Percentiles rank a stretch among this genome's conserved stretches.
Conservation (phyloP, 2,888 invertebrate genomes). For the Platerodrilus igneus region DNA sequence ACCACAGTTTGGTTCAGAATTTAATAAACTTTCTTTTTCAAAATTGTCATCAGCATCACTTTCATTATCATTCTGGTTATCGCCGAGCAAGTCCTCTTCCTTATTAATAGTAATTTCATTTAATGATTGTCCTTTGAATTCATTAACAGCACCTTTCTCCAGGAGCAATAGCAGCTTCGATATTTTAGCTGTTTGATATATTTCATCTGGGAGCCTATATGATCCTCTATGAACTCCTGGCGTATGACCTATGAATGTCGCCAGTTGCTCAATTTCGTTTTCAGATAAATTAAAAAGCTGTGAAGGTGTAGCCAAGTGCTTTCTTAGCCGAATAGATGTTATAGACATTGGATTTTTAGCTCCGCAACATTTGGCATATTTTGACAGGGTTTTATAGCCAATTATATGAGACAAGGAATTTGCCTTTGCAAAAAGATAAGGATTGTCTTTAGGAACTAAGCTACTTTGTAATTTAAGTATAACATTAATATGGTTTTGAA, state of each 20-base stretch:
- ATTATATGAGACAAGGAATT: constrained; percentile 21
- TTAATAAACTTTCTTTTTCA: background rate
- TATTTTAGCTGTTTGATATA: constrained; percentile 25
- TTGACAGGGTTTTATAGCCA: constrained; percentile 24
- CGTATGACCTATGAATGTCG: constrained; percentile 29
- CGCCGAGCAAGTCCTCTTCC: constrained; percentile 11
- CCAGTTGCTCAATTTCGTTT: constrained; percentile 28
- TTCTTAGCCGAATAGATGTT: constrained; percentile 26
- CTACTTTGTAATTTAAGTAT: constrained; percentile 1
- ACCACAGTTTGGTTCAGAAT: too few relatives aligned
- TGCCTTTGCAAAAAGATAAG: constrained; percentile 23
- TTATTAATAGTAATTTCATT: constrained; percentile 12
- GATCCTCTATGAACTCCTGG: constrained; percentile 20
- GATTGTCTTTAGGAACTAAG: constrained; percentile 1
- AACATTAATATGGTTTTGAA: constrained; percentile 15
- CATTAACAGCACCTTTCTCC: constrained; percentile 12
- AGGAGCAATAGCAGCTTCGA: constrained; percentile 21
- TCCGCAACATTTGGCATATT: constrained; percentile 25
- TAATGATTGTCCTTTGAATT: constrained; percentile 21
- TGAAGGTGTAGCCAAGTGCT: constrained; percentile 29
- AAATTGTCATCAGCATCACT: background rate
- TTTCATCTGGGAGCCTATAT: constrained; percentile 25
- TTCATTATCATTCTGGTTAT: background rate
- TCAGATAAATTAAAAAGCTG: constrained; percentile 28
- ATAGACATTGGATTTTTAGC: constrained; percentile 23